Evolutionary conservation across 1,140 invertebrate genomes (phyloP).

Genomic region (Teleogryllus occipitalis): DNA sequence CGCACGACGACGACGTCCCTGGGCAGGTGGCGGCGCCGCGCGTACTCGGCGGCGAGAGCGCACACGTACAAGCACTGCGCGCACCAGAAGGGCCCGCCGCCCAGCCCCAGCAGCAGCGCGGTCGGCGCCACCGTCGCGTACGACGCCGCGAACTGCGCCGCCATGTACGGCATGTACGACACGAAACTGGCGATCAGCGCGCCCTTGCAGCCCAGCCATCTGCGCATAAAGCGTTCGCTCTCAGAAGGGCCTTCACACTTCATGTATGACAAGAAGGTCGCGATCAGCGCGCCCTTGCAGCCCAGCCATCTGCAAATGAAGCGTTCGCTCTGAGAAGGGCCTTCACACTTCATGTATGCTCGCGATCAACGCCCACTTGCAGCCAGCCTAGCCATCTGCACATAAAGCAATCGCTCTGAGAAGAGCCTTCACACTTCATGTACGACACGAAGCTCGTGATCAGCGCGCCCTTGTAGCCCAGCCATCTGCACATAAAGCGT

Average conservation of each 20-base stretch:
- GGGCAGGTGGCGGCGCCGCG: conserved; percentile 52
- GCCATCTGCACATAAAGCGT: conserved; percentile 47
- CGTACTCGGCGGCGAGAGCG: conserved; percentile 62
- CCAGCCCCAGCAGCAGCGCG: conserved; percentile 73
- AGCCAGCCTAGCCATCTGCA: conserved; percentile 67
- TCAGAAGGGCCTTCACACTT: no score
- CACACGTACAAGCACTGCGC: conserved; percentile 84
- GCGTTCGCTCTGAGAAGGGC: no score
- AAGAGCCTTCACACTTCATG: conserved; percentile 37
- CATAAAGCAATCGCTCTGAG: neutral
- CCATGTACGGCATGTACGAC: conserved; percentile 80
- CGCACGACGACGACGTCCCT: conserved; percentile 65
- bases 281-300: conserved; percentile 78
- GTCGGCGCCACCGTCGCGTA: conserved; percentile 67
- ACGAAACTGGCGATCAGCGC: conserved; percentile 76
- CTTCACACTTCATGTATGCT: conserved; percentile 37
- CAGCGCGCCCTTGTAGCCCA: conserved; percentile 80
- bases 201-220: conserved; percentile 77
- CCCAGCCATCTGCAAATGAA: conserved; percentile 66
- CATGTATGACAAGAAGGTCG: conserved; percentile 80
- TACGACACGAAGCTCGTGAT: conserved; percentile 77
- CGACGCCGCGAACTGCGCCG: conserved; percentile 55
- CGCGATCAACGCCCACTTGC: conserved; percentile 79
- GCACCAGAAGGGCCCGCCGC: conserved; percentile 81
- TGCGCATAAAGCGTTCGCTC: conserved; percentile 32